Percentiles rank a stretch among this genome's conserved stretches.
phyloP scores from a whole-genome alignment of 1,140 invertebrate species.

The Orussus abietinus region DNA sequence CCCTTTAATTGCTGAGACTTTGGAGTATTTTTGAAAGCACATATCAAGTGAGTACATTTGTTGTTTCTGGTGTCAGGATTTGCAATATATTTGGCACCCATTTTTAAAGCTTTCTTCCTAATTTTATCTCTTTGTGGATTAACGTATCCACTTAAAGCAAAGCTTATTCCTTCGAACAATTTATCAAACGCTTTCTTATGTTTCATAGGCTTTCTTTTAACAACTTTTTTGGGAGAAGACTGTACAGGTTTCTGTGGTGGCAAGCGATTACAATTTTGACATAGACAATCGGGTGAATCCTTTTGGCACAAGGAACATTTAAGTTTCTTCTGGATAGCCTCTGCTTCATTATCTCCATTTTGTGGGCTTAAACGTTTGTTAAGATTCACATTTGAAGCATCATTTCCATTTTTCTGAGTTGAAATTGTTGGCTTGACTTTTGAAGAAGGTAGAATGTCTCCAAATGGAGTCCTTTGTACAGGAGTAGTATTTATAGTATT shows the following conservation, averaged over 20 bases:
- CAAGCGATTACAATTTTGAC: conserved; percentile 30
- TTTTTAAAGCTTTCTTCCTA: conserved; percentile 42
- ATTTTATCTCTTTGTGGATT: conserved; percentile 49
- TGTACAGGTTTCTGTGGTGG: conserved; percentile 12
- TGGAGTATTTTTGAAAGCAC: conserved; percentile 50
- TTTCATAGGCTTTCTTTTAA: conserved; percentile 11
- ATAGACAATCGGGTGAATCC: conserved; percentile 27
- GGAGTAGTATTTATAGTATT: conserved; percentile 6
- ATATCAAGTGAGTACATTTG: conserved; percentile 45
- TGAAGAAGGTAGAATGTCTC: conserved; percentile 25
- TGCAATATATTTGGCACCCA: conserved; percentile 46
- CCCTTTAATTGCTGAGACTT: conserved; percentile 42
- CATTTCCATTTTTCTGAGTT: conserved; percentile 12
- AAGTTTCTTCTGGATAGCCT: conserved; percentile 15
- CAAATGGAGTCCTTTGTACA: conserved; percentile 28
- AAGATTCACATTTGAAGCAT: conserved; percentile 3
- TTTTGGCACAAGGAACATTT: conserved; percentile 25
- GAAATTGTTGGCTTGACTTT: background rate
- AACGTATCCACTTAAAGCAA: conserved; percentile 48
- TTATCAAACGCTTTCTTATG: conserved; percentile 37
- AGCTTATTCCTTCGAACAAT: conserved; percentile 36
- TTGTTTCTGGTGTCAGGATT: conserved; percentile 44
- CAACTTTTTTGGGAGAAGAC: background rate
- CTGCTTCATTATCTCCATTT: conserved; percentile 3
- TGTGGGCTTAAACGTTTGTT: conserved; percentile 21